Evolutionary conservation across 2,797 vertebrate species (phyloP), one percentile per base, ranked within the genome.

Genomic region (Gambusia yucatana): DNA sequence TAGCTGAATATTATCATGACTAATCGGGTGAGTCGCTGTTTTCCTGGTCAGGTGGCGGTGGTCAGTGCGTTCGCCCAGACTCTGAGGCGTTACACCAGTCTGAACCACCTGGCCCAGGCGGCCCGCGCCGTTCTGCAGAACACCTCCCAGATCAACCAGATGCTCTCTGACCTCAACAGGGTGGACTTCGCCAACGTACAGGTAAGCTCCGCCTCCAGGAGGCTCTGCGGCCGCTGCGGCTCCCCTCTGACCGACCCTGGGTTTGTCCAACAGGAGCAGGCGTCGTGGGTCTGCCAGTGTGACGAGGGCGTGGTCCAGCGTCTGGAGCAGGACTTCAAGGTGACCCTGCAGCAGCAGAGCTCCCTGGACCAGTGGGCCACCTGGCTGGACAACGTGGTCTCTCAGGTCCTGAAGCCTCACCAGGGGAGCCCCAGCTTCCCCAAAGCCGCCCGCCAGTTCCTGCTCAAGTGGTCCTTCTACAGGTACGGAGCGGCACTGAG

Each of bases 401-500:
- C 97, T 57, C 98, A 98, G 86, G 98, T 98, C 61, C 96, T 99
- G 65, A 98, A 97, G 88, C 97, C 97, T 0, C 97, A 98, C 0
- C 97, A 97, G 50, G 98, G 98, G 78, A 98, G 96, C 74, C 95
- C 97, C 88, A 97, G 97, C 90, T 99, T 99, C 93, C 97, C 98
- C 82, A 98, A 97, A 85, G 98, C 98, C 0, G 98, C 98, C 1
- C 95, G 98, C 52, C 98, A 99, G 96, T 99, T 99, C 92, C 96
- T 99, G 84, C 95, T 99, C 72, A 99, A 99, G 67, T 99, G 98
- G 98, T 99, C 98, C 46, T 99, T 99, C 93, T 99, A 99, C 87
- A 99, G 98, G 98, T 99, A 81, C 0, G 1, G 14, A n/a, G 65
- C 65, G 41, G 22, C 36, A 0, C 63, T 11, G 20, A 52, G 22